phyloP scores from a whole-genome alignment of 2,888 invertebrate species.

The Orchesella flavescens region DNA sequence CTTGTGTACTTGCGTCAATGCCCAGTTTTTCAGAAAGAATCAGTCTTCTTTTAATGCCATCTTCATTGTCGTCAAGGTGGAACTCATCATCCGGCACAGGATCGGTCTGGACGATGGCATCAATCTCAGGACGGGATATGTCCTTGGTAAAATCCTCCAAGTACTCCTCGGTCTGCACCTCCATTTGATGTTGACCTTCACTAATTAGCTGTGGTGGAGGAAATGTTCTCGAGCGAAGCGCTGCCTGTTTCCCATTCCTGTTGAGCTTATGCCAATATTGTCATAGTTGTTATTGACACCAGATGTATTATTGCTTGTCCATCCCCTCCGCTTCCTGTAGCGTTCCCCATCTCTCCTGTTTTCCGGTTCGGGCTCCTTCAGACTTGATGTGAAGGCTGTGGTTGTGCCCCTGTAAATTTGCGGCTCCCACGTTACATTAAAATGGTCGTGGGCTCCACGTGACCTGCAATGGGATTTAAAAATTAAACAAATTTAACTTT shows the following conservation, averaged over 20 bases:
- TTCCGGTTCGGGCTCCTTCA: slow-evolving; percentile 46
- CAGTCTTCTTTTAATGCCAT: slow-evolving; percentile 77
- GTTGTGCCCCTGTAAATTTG: slow-evolving; percentile 70
- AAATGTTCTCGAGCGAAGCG: slow-evolving; percentile 56
- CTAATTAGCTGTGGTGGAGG: slow-evolving; percentile 79
- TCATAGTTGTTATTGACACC: neutral
- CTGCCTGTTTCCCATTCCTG: slow-evolving; percentile 23
- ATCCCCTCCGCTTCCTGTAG: slow-evolving; percentile 30
- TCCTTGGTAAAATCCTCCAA: slow-evolving; percentile 81
- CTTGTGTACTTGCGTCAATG: slow-evolving; percentile 87
- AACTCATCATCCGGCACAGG: slow-evolving; percentile 59
- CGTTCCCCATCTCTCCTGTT: slow-evolving; percentile 40
- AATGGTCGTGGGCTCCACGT: slow-evolving; percentile 71
- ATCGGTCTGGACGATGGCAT: slow-evolving; percentile 71
- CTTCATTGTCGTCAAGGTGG: neutral
- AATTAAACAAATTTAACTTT: no score
- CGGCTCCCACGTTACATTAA: slow-evolving; percentile 71
- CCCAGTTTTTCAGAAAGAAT: slow-evolving; percentile 85
- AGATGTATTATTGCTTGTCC: slow-evolving; percentile 8
- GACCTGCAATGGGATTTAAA: slow-evolving; percentile 68
- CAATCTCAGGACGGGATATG: slow-evolving; percentile 53
- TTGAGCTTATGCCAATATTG: neutral
- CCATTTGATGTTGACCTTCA: slow-evolving; percentile 87
- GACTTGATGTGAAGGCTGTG: slow-evolving; percentile 53
- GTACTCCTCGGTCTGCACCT: slow-evolving; percentile 91